Evolutionary conservation across 2,888 invertebrate species (phyloP).

Genomic region (Dione juno): DNA sequence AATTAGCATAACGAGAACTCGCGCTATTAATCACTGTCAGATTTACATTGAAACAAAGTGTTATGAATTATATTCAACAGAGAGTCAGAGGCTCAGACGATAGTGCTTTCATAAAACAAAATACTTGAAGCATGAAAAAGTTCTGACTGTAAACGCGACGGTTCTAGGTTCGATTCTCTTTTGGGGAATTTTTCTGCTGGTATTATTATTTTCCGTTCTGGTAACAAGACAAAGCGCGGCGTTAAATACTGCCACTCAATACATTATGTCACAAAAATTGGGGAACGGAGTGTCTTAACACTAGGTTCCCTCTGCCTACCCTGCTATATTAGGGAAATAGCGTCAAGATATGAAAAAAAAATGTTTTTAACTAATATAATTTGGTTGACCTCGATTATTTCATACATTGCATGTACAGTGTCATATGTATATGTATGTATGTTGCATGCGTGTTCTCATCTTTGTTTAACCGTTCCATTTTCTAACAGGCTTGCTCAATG

Average conservation of each 20-base stretch:
- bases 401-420: slow-evolving; percentile 27
- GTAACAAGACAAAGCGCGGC: no score
- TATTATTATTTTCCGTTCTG: no score
- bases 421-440: neutral
- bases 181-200: no score
- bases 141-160: neutral
- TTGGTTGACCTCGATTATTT: slow-evolving; percentile 26
- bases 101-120: neutral
- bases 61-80: neutral
- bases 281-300: no score
- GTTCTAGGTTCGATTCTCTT: no score
- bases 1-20: slow-evolving; percentile 33
- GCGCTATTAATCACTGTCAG: slow-evolving; percentile 29
- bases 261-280: no score
- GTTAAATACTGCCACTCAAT: no score
- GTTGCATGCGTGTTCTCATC: slow-evolving; percentile 19
- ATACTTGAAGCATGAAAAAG: neutral
- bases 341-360: neutral
- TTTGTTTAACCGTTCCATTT: slow-evolving; percentile 17
- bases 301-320: no score
- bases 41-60: slow-evolving; percentile 28
- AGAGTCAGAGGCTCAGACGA: neutral
- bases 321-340: neutral
- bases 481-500: neutral
- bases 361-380: slow-evolving; percentile 7